Evolutionary conservation across 2,113 vertebrate genomes (phyloP).

Genomic region (Albula goreensis): DNA sequence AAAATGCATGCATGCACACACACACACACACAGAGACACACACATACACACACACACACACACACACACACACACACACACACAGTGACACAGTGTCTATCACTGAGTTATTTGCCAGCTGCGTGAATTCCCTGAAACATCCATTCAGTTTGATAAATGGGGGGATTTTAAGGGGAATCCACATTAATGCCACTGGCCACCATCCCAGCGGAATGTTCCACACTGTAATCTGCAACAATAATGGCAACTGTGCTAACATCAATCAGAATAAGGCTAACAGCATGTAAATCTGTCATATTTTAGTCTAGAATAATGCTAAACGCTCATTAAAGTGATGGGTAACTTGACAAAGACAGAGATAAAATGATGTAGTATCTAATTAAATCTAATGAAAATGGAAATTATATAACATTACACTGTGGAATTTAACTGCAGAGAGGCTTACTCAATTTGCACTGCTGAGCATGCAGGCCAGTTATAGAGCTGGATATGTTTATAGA

Average conservation of each 20-base stretch:
- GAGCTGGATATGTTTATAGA: too few species aligned
- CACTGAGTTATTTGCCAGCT: neutral
- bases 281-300: too few species aligned
- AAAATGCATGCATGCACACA: too few species aligned
- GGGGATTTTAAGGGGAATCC: neutral
- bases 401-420: too few species aligned
- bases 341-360: neutral
- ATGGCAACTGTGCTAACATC: neutral
- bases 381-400: too few species aligned
- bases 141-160: neutral
- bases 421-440: too few species aligned
- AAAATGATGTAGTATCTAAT: too few species aligned
- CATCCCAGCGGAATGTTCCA: neutral
- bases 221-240: neutral
- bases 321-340: neutral
- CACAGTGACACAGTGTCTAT: neutral
- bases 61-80: neutral
- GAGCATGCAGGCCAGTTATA: too few species aligned
- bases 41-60: neutral
- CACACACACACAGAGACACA: too few species aligned
- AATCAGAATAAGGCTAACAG: neutral
- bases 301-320: neutral
- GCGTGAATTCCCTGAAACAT: neutral
- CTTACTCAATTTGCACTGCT: too few species aligned
- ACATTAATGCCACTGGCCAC: neutral